A percentile compares a stretch with the other conserved stretches of the same genome.
Evolutionary conservation across 2,888 invertebrate species (phyloP).

Genomic region (Napeogenes sylphis): DNA sequence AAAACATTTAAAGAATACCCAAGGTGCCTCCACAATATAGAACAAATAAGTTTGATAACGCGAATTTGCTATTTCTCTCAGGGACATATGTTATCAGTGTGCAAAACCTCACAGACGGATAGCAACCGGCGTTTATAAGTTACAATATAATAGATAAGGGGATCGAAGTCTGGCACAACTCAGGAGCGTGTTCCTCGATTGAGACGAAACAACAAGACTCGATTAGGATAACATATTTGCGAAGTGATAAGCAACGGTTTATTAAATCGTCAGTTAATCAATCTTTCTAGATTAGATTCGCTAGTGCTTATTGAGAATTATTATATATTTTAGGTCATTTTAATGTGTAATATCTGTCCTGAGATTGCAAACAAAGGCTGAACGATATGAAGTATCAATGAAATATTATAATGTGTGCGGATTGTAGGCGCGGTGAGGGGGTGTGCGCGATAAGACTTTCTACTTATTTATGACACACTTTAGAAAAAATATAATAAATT

Average conservation of each 20-base stretch:
- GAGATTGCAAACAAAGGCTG: too few species aligned
- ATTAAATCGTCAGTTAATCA: not conserved
- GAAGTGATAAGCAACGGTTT: slow-evolving; percentile 19
- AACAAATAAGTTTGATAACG: not conserved
- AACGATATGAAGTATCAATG: not conserved
- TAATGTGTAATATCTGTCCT: too few species aligned
- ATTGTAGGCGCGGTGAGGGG: slow-evolving; percentile 5
- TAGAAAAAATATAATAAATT: not conserved
- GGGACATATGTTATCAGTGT: slow-evolving; percentile 15
- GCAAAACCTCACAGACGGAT: slow-evolving; percentile 21
- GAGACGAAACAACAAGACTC: slow-evolving; percentile 17
- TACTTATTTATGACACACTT: not conserved
- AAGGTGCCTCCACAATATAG: not conserved
- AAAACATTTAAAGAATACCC: not conserved
- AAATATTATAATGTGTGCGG: not conserved
- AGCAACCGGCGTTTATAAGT: slow-evolving; percentile 23
- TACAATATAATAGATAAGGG: slow-evolving; percentile 23
- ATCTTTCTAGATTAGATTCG: too few species aligned
- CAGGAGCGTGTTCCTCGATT: slow-evolving; percentile 26
- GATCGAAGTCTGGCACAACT: slow-evolving; percentile 28
- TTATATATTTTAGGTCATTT: too few species aligned
- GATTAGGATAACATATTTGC: slow-evolving; percentile 27
- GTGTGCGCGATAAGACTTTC: slow-evolving; percentile 11
- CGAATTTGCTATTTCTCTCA: slow-evolving; percentile 5
- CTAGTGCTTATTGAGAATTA: too few species aligned